Percentiles rank a stretch among this genome's conserved stretches.
phyloP scores from a whole-genome alignment of 2,888 invertebrate genomes.

The Trachelus iudaicus region DNA sequence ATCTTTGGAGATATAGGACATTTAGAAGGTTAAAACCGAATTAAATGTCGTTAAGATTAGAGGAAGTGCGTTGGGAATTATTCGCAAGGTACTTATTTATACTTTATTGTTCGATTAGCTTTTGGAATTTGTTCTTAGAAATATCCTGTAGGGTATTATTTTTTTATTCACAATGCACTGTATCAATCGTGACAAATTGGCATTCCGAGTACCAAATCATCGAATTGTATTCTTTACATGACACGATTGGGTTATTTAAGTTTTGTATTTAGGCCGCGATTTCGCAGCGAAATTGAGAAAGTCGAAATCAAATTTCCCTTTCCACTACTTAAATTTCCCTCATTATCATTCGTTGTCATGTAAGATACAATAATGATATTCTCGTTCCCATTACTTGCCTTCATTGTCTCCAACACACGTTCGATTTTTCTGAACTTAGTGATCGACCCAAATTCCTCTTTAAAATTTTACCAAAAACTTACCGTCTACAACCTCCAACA shows the following conservation, averaged over 20 bases:
- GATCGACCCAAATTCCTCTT: neutral
- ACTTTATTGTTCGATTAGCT: neutral
- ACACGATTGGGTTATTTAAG: neutral
- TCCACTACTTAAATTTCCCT: slow-evolving; percentile 30
- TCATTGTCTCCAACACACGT: neutral
- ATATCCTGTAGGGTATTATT: neutral
- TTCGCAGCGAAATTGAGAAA: slow-evolving; percentile 25
- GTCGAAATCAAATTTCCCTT: slow-evolving; percentile 27
- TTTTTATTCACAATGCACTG: neutral
- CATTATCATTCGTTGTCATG: slow-evolving; percentile 7
- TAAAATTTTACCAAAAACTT: no score
- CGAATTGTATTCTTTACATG: neutral
- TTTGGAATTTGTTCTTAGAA: neutral
- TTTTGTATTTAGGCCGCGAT: slow-evolving; percentile 15
- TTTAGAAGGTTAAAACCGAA: neutral
- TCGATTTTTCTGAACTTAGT: neutral
- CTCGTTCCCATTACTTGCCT: neutral
- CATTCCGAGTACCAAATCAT: neutral
- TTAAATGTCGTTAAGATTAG: neutral
- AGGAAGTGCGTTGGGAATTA: neutral
- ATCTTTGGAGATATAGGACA: neutral
- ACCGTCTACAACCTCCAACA: neutral
- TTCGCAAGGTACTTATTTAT: neutral
- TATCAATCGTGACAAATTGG: neutral
- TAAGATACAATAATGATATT: neutral